Evolutionary conservation across 2,797 vertebrate genomes (phyloP).

Genomic region (Diceros bicornis): DNA sequence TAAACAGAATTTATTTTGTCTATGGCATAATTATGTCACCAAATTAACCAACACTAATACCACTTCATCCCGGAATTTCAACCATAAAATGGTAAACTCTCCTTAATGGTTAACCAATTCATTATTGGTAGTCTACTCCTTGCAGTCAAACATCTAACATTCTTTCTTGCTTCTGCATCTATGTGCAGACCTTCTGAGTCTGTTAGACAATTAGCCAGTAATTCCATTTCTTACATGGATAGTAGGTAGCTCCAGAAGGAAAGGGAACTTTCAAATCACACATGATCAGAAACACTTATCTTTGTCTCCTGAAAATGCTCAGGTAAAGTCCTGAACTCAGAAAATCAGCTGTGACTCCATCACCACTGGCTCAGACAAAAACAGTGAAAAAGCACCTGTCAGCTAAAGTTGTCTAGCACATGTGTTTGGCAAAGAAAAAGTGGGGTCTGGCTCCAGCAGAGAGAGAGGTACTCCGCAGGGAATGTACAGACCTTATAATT

Average conservation of each 20-base stretch:
- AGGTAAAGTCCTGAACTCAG: not conserved
- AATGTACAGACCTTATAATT: not conserved
- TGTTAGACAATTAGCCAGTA: not conserved
- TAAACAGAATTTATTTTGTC: not conserved
- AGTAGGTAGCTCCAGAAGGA: not conserved
- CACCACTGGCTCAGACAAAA: conserved; percentile 67
- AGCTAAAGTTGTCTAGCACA: conserved; percentile 39
- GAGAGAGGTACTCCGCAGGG: not conserved
- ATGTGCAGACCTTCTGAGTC: not conserved
- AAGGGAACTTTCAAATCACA: not conserved
- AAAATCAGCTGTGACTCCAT: conserved; percentile 20
- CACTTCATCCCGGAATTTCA: not conserved
- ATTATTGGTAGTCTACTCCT: not conserved
- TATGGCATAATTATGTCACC: not conserved
- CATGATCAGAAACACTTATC: not conserved
- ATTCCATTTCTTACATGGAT: not conserved
- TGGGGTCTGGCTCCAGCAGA: not conserved
- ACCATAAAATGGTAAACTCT: not conserved
- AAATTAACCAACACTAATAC: not conserved
- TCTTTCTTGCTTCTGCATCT: not conserved
- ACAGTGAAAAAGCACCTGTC: conserved; percentile 58
- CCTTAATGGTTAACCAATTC: not conserved
- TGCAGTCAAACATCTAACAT: not conserved
- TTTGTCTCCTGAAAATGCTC: conserved; percentile 46
- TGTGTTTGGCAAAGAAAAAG: conserved; percentile 9